Evolutionary conservation across 2,113 vertebrate species (phyloP), one percentile per base, ranked within the genome.

Genomic region (Chascanopsetta lugubris): DNA sequence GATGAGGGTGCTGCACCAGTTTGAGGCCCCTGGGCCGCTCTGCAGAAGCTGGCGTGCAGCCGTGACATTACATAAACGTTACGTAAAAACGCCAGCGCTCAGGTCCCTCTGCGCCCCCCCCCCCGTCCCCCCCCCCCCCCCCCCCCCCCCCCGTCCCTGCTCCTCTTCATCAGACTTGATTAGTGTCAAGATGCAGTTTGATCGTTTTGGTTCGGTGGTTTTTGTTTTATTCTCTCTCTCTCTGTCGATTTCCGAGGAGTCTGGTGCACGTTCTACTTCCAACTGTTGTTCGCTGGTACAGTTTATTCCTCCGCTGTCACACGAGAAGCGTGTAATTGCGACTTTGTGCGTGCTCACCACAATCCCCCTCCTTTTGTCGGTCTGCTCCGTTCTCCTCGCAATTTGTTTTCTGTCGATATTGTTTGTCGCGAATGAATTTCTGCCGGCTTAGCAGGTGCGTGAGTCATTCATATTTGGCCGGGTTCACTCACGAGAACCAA

Each of bases 241-340:
- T 75, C 21, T 61, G 6, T 74, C 82, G 68, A 77, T 80, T 75
- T 80, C 66, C 65, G 54, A 59, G 61, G 75, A 81, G 60, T 67
- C 43, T 62, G n/a, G 25, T 61, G 20, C 76, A 80, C 46, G 42
- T 73, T 84, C 45, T 73, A 72, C 82, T 89, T 88, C 83, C 85
- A 86, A 87, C 79, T 83, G 87, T 87, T 89, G 80, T 87, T 85
- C 74, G 20, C 64, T 32, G 45, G n/a, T n/a, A 20, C 24, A 12
- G 50, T 61, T 62, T 60, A 20, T 55, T 68, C 75, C 59, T 64
- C 57, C n/a, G 40, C 2, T 70, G 36, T 57, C 40, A 26, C 26
- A 46, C 9, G 3, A 48, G 17, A 74, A 47, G 5, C 10, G 40
- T 13, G 21, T 48, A 24, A 15, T 45, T 69, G 24, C 25, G 45